Percentiles rank a stretch among this genome's conserved stretches.
These are phyloP conservation scores for Xenentodon cancila DNA, from an alignment of 2,797 vertebrate species.

Conservation along the genomic window DNA sequence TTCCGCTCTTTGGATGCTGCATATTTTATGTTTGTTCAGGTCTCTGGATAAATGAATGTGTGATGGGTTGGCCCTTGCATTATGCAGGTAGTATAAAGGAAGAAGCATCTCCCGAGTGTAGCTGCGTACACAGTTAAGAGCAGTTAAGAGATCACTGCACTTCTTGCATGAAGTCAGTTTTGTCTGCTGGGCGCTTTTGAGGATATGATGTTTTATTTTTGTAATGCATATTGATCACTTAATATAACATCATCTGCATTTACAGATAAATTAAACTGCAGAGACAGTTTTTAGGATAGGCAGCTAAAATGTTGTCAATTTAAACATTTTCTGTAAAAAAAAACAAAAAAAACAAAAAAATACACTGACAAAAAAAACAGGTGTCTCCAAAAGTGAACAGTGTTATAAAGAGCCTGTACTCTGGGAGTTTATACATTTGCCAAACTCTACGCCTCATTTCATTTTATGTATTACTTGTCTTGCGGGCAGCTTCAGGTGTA, in stretches of 20 bases:
- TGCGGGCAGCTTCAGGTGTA: slow-evolving; percentile 54
- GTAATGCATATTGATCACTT: not conserved
- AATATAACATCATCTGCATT: not conserved
- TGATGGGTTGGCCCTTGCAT: slow-evolving; percentile 51
- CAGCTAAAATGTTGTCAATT: not conserved
- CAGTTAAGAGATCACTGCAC: slow-evolving; percentile 6
- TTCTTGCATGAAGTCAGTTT: no score
- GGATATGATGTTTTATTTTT: no score
- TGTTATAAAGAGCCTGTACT: slow-evolving; percentile 32
- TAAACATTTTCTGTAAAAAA: not conserved
- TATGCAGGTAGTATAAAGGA: slow-evolving; percentile 46
- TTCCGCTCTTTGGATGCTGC: slow-evolving; percentile 42
- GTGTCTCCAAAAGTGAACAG: slow-evolving; percentile 16
- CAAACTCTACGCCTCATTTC: slow-evolving; percentile 63
- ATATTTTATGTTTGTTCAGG: slow-evolving; percentile 60
- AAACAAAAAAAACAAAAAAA: no score
- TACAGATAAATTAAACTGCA: slow-evolving; percentile 8
- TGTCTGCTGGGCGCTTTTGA: no score
- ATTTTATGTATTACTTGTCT: slow-evolving; percentile 65
- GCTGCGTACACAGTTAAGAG: slow-evolving; percentile 23
- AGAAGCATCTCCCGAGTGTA: slow-evolving; percentile 25
- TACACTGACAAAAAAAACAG: slow-evolving; percentile 2
- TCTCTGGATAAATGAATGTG: slow-evolving; percentile 53
- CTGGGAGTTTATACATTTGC: slow-evolving; percentile 63
- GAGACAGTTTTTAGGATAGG: not conserved